These are phyloP conservation scores for Manis javanica DNA, from an alignment of 2,797 vertebrate species.

Conservation along the genomic window DNA sequence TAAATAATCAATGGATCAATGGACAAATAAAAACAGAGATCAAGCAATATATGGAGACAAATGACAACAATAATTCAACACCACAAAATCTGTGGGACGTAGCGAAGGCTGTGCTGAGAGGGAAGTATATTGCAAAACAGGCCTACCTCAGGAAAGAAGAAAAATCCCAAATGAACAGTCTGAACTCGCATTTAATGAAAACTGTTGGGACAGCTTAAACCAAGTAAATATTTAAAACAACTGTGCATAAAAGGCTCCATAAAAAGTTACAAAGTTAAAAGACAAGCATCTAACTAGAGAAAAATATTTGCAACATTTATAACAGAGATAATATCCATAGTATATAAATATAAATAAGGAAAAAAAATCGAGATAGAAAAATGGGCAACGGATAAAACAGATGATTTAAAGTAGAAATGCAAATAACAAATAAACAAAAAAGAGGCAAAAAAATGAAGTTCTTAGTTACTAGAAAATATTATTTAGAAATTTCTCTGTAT, in stretches of 20 bases:
- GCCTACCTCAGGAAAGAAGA: no score
- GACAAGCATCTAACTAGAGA: neutral
- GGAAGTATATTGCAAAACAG: no score
- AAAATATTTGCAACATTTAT: neutral
- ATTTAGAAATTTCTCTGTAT: constrained; percentile 40
- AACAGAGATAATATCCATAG: neutral
- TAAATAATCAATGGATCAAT: no score
- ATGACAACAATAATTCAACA: no score
- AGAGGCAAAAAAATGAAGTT: neutral
- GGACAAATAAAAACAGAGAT: no score
- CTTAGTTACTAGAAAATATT: constrained; percentile 6
- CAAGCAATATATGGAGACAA: no score
- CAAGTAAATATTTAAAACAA: constrained; percentile 36
- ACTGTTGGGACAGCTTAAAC: neutral
- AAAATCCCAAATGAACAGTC: no score
- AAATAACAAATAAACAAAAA: constrained; percentile 31
- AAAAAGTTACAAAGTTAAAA: constrained; percentile 6
- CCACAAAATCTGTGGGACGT: no score
- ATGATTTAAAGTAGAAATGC: constrained; percentile 41
- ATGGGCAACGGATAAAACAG: constrained; percentile 15
- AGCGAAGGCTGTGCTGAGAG: no score
- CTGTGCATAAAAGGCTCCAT: neutral
- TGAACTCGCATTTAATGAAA: no score
- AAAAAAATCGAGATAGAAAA: constrained; percentile 37
- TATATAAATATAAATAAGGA: neutral